Conservation (phyloP, 2,113 vertebrate species). For the Malurus alboscapulatus region DNA sequence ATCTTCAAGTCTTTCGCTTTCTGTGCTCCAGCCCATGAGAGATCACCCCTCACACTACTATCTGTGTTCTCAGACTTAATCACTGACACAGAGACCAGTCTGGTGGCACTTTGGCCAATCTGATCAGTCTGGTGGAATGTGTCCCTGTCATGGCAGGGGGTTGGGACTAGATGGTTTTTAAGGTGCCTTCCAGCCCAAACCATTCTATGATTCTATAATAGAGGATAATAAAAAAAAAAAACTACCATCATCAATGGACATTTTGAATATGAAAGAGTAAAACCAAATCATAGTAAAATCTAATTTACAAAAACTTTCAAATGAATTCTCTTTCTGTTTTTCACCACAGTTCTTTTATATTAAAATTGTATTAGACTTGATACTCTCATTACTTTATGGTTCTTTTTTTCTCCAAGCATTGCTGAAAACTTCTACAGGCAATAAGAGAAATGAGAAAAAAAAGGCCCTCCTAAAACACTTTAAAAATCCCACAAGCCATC, state of each 20-base stretch:
- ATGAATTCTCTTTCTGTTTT: neutral
- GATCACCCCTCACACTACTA: neutral
- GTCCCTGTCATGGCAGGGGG: neutral
- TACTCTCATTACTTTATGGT: neutral
- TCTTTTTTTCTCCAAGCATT: neutral
- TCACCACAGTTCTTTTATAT: neutral
- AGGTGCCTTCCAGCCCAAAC: neutral
- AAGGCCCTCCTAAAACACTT: neutral
- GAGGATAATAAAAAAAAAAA: neutral
- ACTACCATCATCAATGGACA: neutral
- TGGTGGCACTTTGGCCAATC: neutral
- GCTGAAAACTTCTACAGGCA: neutral
- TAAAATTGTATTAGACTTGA: neutral
- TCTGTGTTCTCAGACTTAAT: neutral
- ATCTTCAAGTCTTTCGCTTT: neutral
- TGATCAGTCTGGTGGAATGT: neutral
- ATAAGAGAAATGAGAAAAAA: neutral
- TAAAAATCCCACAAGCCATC: neutral
- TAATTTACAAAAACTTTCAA: neutral
- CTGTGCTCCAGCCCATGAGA: accelerated
- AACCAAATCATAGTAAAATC: neutral
- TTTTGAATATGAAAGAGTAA: neutral
- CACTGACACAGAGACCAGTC: neutral
- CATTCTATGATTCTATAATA: neutral
- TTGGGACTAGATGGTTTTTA: neutral